Conservation (phyloP, 1,140 invertebrate species). For the Drosophila sproati region DNA sequence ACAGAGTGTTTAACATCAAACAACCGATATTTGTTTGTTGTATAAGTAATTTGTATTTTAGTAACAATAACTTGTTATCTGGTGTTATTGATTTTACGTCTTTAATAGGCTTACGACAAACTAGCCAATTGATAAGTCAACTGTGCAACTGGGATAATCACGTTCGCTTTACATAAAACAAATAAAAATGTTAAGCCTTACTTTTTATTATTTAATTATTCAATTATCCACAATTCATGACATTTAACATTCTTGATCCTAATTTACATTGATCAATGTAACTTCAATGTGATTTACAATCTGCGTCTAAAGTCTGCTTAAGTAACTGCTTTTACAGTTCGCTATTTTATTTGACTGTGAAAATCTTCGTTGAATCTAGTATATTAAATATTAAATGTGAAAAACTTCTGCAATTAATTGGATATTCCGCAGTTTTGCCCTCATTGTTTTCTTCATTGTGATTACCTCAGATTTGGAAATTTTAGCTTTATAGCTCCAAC, state of each 20-base stretch:
- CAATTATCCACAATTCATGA: background rate
- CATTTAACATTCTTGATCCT: background rate
- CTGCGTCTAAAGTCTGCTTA: background rate
- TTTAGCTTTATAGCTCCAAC: background rate
- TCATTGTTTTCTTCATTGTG: too few relatives aligned
- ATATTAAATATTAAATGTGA: too few relatives aligned
- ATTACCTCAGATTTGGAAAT: too few relatives aligned
- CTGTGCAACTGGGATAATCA: background rate
- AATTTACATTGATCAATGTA: background rate
- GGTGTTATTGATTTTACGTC: background rate
- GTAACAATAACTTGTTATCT: too few relatives aligned
- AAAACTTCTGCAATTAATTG: too few relatives aligned
- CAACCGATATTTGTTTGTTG: too few relatives aligned
- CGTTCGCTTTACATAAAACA: background rate
- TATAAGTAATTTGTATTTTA: too few relatives aligned
- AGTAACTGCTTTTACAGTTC: too few relatives aligned
- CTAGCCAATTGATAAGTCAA: background rate
- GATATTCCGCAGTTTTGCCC: too few relatives aligned
- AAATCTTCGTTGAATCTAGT: too few relatives aligned
- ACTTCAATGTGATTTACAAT: background rate
- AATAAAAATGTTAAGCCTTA: background rate
- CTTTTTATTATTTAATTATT: too few relatives aligned
- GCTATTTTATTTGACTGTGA: too few relatives aligned
- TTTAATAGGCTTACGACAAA: slow-evolving; percentile 1
- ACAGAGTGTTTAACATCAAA: background rate